phyloP scores from a whole-genome alignment of 2,113 vertebrate genomes.

The Orthochromis indermauri region DNA sequence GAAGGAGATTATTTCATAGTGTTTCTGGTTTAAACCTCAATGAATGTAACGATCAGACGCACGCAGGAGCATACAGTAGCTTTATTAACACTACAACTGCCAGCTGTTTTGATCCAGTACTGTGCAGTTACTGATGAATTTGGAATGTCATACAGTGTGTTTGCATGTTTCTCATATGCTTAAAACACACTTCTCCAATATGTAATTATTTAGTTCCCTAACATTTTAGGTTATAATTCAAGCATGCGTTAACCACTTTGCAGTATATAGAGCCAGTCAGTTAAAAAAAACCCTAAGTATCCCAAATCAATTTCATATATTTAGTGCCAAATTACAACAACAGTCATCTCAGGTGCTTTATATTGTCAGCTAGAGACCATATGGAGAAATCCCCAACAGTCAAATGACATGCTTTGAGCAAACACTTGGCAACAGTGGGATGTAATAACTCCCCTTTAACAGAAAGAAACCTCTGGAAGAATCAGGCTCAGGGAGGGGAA shows the following conservation, averaged over 20 bases:
- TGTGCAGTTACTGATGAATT: background rate
- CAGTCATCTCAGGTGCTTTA: background rate
- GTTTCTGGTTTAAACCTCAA: fast-evolving
- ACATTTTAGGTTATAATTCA: background rate
- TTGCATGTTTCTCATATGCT: background rate
- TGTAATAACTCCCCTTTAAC: background rate
- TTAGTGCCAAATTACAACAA: background rate
- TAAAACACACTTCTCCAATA: background rate
- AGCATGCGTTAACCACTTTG: background rate
- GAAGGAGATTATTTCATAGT: background rate
- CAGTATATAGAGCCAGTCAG: background rate
- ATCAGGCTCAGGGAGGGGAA: background rate
- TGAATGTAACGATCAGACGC: background rate
- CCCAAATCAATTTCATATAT: background rate
- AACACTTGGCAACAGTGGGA: background rate
- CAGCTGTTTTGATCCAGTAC: background rate
- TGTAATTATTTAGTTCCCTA: background rate
- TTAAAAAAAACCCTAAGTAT: background rate
- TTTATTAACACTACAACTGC: background rate
- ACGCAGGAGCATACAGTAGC: background rate
- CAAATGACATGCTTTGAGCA: background rate
- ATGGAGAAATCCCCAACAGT: background rate
- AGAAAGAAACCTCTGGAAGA: background rate
- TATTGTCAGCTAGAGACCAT: background rate
- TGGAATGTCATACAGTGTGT: background rate